These are phyloP conservation scores for Rhincodon typus DNA, from an alignment of 2,797 vertebrate species.

Conservation along the genomic window DNA sequence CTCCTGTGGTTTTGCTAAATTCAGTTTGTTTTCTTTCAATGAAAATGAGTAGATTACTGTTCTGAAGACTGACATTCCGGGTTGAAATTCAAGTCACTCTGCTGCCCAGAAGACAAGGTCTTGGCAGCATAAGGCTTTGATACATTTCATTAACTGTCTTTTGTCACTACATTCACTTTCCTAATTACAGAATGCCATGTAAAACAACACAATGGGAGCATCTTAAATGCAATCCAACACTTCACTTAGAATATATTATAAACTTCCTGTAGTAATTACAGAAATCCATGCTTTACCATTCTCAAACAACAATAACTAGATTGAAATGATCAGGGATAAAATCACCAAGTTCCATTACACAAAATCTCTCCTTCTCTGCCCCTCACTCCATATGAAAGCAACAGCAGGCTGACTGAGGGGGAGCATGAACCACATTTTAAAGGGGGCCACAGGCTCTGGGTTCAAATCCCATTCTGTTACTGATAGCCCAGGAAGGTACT, in stretches of 20 bases:
- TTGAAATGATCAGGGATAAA: not conserved
- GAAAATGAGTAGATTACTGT: not conserved
- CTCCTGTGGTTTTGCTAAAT: not conserved
- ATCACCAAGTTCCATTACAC: not conserved
- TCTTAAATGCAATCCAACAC: not conserved
- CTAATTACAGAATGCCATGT: not conserved
- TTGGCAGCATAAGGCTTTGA: not conserved
- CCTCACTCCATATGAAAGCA: not conserved
- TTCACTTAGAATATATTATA: not conserved
- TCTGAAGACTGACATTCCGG: not conserved
- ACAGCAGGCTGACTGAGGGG: not conserved
- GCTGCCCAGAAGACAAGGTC: conserved; percentile 2
- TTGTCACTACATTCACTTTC: not conserved
- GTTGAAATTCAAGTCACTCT: conserved; percentile 32
- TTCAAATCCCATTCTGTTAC: too few species aligned
- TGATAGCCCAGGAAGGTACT: too few species aligned
- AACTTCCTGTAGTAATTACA: not conserved
- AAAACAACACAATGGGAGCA: not conserved
- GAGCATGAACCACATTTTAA: not conserved
- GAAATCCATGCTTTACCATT: not conserved
- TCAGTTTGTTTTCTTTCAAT: not conserved
- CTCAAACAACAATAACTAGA: not conserved
- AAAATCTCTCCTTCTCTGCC: not conserved
- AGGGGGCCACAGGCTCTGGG: not conserved
- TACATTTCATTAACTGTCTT: conserved; percentile 3